These are phyloP conservation scores for Glyptemys insculpta DNA, from an alignment of 2,797 vertebrate genomes.

Conservation along the genomic window DNA sequence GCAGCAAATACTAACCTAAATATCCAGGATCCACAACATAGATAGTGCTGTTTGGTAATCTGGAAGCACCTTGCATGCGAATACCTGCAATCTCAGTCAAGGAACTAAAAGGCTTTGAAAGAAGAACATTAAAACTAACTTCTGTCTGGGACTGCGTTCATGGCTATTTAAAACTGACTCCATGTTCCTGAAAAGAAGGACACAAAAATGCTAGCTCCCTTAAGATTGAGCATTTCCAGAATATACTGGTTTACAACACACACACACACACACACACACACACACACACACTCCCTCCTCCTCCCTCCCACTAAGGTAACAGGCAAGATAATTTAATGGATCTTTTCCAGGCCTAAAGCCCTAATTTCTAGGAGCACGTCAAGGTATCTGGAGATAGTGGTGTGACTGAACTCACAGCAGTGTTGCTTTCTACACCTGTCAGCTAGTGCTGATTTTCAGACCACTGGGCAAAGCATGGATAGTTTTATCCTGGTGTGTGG, in stretches of 20 bases:
- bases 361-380: not conserved
- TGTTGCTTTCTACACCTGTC: not conserved
- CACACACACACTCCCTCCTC: no score
- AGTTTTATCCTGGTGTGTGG: not conserved
- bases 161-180: not conserved
- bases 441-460: conserved; percentile 27
- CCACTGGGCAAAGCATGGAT: not conserved
- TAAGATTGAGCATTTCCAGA: not conserved
- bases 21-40: conserved; percentile 94
- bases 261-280: no score
- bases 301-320: not conserved
- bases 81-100: conserved; percentile 85
- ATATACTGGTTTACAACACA: no score
- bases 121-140: not conserved
- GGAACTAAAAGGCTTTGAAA: conserved; percentile 47
- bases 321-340: not conserved
- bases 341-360: conserved; percentile 4
- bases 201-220: not conserved
- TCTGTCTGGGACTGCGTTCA: not conserved
- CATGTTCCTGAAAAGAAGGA: not conserved
- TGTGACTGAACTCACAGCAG: not conserved
- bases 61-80: conserved; percentile 92
- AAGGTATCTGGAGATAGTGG: not conserved
- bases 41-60: conserved; percentile 94
- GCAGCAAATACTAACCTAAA: conserved; percentile 86